A percentile compares a stretch with the other conserved stretches of the same genome.
Conservation (phyloP, 2,113 vertebrate genomes). For the Tragulus kanchil region DNA sequence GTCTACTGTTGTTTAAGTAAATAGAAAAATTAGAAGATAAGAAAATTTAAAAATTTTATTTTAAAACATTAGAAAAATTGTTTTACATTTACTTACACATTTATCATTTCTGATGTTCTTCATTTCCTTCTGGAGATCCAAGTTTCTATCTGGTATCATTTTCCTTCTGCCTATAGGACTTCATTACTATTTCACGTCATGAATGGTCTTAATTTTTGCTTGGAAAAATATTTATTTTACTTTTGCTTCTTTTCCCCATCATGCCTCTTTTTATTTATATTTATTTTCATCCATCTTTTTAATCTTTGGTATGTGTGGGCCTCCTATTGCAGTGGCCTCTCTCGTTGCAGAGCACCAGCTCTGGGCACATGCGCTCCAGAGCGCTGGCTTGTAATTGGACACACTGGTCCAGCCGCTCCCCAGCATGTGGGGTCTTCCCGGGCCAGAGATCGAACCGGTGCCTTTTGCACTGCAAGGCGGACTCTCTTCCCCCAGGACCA, state of each 20-base stretch:
- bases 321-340: too few species aligned
- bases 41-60: background rate
- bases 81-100: slow-evolving; percentile 18
- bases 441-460: too few species aligned
- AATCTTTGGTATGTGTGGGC: too few species aligned
- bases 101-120: slow-evolving; percentile 25
- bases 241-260: background rate
- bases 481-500: too few species aligned
- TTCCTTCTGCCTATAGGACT: background rate
- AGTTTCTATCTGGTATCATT: slow-evolving; percentile 44
- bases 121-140: background rate
- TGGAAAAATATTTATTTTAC: slow-evolving; percentile 40
- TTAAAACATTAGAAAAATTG: slow-evolving; percentile 11
- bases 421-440: too few species aligned
- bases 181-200: slow-evolving; percentile 34
- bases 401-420: too few species aligned
- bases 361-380: too few species aligned
- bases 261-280: too few species aligned
- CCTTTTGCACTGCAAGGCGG: too few species aligned
- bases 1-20: slow-evolving; percentile 21
- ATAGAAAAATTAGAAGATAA: background rate
- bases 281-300: too few species aligned
- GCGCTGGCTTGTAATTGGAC: too few species aligned
- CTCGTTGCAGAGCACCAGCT: too few species aligned
- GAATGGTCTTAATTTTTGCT: slow-evolving; percentile 29